Evolutionary conservation across 2,113 vertebrate genomes (phyloP).

Genomic region (Leiothrix lutea): DNA sequence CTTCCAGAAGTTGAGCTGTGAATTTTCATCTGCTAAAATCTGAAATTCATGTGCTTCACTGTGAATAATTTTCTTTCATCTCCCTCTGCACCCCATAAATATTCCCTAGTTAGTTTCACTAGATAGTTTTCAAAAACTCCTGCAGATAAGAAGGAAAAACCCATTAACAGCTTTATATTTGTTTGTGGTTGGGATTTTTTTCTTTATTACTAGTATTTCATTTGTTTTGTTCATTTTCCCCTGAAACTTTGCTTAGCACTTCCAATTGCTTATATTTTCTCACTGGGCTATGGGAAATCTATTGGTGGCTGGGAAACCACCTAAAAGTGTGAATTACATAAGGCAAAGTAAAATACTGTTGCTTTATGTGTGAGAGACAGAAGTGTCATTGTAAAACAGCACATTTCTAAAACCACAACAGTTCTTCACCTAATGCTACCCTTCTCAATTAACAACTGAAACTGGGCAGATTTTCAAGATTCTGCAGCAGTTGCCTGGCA

Average conservation of each 20-base stretch:
- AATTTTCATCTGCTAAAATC: constrained; percentile 26
- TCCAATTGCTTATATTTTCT: not conserved
- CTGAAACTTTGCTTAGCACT: not conserved
- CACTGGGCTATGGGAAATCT: not conserved
- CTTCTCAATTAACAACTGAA: not conserved
- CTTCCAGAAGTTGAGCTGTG: constrained; percentile 16
- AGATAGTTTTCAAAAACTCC: not conserved
- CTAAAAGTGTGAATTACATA: not conserved
- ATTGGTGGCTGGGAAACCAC: not conserved
- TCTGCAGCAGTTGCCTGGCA: not conserved
- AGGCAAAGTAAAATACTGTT: not conserved
- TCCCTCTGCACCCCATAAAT: constrained; percentile 7
- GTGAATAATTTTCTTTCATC: constrained; percentile 38
- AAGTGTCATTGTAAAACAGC: not conserved
- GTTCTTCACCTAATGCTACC: not conserved
- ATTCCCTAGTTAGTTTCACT: constrained; percentile 11
- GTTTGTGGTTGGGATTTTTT: not conserved
- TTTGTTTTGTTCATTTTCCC: not conserved
- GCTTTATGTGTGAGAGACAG: not conserved
- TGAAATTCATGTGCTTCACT: constrained; percentile 35
- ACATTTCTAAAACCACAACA: not conserved
- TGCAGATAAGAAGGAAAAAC: not conserved
- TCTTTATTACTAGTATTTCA: not conserved
- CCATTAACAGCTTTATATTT: not conserved
- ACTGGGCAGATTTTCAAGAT: not conserved